phyloP scores from a whole-genome alignment of 2,888 invertebrate species.

The Drosophila algonquin region DNA sequence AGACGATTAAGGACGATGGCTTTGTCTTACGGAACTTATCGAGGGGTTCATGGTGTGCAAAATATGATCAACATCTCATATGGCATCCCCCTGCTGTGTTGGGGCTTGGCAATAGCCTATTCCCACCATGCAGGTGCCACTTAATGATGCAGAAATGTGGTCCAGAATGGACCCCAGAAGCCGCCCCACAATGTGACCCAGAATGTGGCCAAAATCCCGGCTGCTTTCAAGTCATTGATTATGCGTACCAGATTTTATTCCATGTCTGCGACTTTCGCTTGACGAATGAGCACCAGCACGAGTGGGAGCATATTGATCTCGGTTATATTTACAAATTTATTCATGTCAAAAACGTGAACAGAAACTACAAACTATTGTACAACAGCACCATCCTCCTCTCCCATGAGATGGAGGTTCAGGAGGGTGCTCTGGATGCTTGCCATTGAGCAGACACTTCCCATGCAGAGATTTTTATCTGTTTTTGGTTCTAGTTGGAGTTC shows the following conservation, averaged over 20 bases:
- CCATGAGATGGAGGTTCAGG: neutral
- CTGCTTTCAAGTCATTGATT: constrained; percentile 61
- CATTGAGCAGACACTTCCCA: constrained; percentile 34
- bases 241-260: constrained; percentile 36
- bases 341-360: constrained; percentile 66
- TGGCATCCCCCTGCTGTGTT: constrained; percentile 32
- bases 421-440: no score
- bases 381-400: neutral
- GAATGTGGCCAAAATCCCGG: constrained; percentile 46
- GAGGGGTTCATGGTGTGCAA: constrained; percentile 20
- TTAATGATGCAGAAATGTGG: constrained; percentile 73
- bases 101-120: constrained; percentile 60
- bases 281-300: constrained; percentile 54
- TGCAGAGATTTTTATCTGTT: constrained; percentile 34
- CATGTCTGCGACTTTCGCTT: constrained; percentile 26
- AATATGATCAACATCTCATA: constrained; percentile 43
- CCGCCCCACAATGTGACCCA: neutral
- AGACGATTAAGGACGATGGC: constrained; percentile 42
- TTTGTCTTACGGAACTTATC: constrained; percentile 51
- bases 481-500: neutral
- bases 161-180: neutral
- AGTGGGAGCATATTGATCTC: constrained; percentile 50
- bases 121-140: constrained; percentile 61
- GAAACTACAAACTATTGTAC: constrained; percentile 41
- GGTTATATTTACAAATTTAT: constrained; percentile 63